Evolutionary conservation across 2,113 vertebrate species (phyloP), one percentile per base, ranked within the genome.

Genomic region (Ptyas mucosa): DNA sequence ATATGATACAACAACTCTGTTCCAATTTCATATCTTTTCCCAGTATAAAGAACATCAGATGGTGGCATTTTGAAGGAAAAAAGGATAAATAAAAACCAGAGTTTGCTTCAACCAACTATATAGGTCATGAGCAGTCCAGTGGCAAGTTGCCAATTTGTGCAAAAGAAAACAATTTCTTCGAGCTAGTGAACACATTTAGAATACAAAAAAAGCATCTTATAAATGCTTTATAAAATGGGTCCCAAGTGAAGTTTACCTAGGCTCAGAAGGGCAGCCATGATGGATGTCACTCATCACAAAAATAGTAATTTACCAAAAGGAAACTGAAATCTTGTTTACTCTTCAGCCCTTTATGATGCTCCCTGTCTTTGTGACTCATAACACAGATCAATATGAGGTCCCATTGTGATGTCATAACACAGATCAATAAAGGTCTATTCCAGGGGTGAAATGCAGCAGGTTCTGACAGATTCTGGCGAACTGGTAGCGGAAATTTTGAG

Each of bases 1-100:
- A 21, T 5, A 39, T 94, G 96, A 52, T 46, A 57, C 58, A 26
- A 95, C 91, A 94, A 91, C 93, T 24, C 43, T 93, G 90, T 92
- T 85, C 89, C 94, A 93, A 93, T 93, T 95, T 85, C 93, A 1
- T 89, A 20, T 89, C 54, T 9, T 85, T 91, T 0, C 91, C 75
- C 26, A 64, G 89, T 75, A 58, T 92, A 87, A 57, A 93, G 58
- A 96, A 94, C 1, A 9, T n/a, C 26, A 20, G 1, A 20, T 49
- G n/a, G 20, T 46, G 53, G 93, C 88, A 88, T 88, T 90, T 64
- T 57, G 39, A 89, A 91, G 12, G 57, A 14, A 24, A 91, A 86
- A 14, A 26, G 34, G 23, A 93, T 93, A 87, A 92, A 88, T 53
- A 64, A 39, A n/a, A 64, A 24, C 8, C 20, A 55, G 51, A 34